phyloP scores from a whole-genome alignment of 92 coral and sea anemone genomes.

The Zoanthus solanderi region DNA sequence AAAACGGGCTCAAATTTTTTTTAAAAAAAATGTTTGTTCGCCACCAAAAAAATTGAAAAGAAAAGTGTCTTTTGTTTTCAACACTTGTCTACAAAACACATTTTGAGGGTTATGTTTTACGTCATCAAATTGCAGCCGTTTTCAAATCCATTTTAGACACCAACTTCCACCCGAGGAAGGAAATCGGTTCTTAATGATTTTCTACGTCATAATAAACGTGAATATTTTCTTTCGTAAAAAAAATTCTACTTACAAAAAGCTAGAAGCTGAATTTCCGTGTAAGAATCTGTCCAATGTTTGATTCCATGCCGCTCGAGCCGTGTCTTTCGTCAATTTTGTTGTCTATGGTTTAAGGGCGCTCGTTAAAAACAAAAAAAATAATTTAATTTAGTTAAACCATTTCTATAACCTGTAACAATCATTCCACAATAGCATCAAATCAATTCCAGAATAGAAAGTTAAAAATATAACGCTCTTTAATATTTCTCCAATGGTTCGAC shows the following conservation, averaged over 20 bases:
- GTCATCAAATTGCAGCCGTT: too few relatives aligned
- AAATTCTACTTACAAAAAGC: neutral
- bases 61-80: too few relatives aligned
- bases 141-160: neutral
- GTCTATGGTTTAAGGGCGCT: neutral
- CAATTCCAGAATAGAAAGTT: neutral
- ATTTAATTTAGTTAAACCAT: neutral
- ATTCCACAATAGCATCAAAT: neutral
- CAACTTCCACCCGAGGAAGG: neutral
- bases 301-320: neutral
- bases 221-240: neutral
- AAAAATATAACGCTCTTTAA: neutral
- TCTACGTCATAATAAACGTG: neutral
- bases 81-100: too few relatives aligned
- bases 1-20: too few relatives aligned
- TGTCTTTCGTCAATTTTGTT: neutral
- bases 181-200: neutral
- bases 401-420: neutral
- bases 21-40: too few relatives aligned
- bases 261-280: neutral
- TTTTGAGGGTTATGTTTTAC: too few relatives aligned
- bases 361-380: neutral
- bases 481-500: neutral
- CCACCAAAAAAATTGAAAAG: too few relatives aligned
- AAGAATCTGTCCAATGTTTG: neutral